These are phyloP conservation scores for Vesta saturnalis DNA, from an alignment of 2,888 invertebrate genomes.

Conservation along the genomic window DNA sequence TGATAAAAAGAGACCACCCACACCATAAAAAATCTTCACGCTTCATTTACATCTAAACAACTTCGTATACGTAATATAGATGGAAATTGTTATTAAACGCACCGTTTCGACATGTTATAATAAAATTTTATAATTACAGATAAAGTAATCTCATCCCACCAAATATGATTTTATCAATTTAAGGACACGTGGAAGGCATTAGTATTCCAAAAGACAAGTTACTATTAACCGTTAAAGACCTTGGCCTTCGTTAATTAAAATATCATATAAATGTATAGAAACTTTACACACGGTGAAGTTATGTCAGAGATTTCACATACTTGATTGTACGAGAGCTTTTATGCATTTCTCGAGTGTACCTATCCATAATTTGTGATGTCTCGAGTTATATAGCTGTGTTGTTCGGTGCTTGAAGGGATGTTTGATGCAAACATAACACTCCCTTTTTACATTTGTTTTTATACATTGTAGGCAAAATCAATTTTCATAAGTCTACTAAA, in stretches of 20 bases:
- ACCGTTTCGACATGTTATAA: conserved; percentile 1
- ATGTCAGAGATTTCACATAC: background rate
- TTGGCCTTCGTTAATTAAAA: conserved; percentile 17
- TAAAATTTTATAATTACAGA: conserved; percentile 1
- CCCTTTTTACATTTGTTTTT: background rate
- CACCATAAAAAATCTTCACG: background rate
- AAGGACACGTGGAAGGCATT: background rate
- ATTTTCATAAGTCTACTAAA: too few relatives aligned
- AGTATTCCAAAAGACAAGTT: background rate
- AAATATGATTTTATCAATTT: conserved; percentile 11
- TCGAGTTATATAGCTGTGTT: background rate
- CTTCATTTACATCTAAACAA: background rate
- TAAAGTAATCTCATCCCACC: background rate
- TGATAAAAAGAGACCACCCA: background rate
- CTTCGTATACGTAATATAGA: background rate
- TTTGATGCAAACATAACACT: background rate
- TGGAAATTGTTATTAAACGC: background rate
- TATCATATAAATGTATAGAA: conserved; percentile 7
- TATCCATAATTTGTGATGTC: background rate
- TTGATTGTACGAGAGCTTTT: background rate
- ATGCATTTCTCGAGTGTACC: background rate
- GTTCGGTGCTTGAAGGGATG: background rate
- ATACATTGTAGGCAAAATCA: too few relatives aligned
- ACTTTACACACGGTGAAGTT: background rate
- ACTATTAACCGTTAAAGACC: conserved; percentile 5